Evolutionary conservation across 2,888 invertebrate genomes (phyloP).

Genomic region (Resseliella maxima): DNA sequence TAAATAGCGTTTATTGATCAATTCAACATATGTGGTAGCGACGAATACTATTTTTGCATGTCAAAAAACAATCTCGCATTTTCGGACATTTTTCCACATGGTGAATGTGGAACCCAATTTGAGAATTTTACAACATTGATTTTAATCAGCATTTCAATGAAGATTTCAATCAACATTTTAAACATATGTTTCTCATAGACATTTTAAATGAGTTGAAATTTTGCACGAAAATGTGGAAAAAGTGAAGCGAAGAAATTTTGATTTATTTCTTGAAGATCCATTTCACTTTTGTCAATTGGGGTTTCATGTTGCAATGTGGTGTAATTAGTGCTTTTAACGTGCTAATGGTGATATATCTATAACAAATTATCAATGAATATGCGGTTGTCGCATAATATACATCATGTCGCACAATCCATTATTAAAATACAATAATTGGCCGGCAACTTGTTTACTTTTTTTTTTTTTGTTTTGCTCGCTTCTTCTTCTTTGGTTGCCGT

Average conservation of each 20-base stretch:
- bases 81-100: no score
- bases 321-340: background rate
- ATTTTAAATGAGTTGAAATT: no score
- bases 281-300: background rate
- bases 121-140: no score
- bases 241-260: no score
- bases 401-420: background rate
- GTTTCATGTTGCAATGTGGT: background rate
- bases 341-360: conserved; percentile 2
- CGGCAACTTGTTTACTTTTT: background rate
- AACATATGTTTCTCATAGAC: no score
- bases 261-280: background rate
- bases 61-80: no score
- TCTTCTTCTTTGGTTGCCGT: no score
- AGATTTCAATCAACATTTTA: no score
- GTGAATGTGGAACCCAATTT: no score
- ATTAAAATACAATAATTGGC: background rate
- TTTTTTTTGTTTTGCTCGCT: background rate
- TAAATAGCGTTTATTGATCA: background rate
- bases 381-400: background rate
- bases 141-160: no score
- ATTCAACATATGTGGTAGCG: background rate
- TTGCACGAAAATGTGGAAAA: no score
- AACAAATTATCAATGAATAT: background rate
- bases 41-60: background rate